phyloP scores from a whole-genome alignment of 2,888 invertebrate species.

The Acrobasis suavella region DNA sequence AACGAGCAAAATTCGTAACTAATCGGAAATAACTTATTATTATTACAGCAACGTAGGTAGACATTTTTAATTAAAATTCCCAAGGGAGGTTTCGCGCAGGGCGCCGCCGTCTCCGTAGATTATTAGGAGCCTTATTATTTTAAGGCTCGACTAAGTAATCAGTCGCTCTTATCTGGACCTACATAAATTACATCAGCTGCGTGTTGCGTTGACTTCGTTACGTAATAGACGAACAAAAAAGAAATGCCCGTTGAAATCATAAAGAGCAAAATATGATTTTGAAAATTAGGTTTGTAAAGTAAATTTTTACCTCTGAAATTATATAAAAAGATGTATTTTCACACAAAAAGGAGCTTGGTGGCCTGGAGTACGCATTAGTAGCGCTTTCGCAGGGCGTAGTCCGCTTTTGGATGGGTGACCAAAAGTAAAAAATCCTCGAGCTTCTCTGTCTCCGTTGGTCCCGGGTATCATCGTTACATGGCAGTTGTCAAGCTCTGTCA shows the following conservation, averaged over 20 bases:
- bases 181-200: conserved; percentile 49
- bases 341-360: too few species aligned
- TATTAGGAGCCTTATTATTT: conserved; percentile 49
- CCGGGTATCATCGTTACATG: too few species aligned
- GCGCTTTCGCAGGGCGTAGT: too few species aligned
- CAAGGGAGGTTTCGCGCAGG: conserved; percentile 35
- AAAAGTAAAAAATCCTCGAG: too few species aligned
- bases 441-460: too few species aligned
- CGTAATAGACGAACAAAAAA: conserved; percentile 3
- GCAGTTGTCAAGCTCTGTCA: too few species aligned
- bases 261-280: too few species aligned
- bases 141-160: conserved; percentile 49
- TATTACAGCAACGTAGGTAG: conserved; percentile 27
- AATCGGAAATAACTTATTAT: conserved; percentile 37
- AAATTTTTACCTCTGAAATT: too few species aligned
- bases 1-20: conserved; percentile 32
- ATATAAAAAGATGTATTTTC: too few species aligned
- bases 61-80: conserved; percentile 46
- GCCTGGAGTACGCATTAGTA: too few species aligned
- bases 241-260: not conserved
- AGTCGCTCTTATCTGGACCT: conserved; percentile 50
- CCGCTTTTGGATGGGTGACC: too few species aligned
- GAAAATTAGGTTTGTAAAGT: too few species aligned
- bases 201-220: conserved; percentile 3
- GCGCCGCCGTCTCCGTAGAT: conserved; percentile 34